Base-by-base conservation (phyloP, 37 sponge, comb jelly and placozoan species). In the Theonella swinhoei region DNA sequence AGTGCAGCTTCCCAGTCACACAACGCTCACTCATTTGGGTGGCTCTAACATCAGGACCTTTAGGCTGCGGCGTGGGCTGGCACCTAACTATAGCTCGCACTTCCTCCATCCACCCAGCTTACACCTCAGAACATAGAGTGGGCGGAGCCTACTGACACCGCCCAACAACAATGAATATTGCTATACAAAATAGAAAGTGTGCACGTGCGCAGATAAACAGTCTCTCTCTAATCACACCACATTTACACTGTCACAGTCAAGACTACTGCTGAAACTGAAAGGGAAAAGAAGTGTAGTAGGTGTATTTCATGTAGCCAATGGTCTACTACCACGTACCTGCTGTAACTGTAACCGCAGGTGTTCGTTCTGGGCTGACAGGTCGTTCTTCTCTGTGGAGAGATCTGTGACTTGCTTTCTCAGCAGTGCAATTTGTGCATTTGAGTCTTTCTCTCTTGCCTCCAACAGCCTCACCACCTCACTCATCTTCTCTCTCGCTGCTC, bases 11-110 rank as follows among this genome's bases (percentile, higher is more conserved):
- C 63, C 30, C 9, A 24, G 35, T 3, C 11, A 11, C 19, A 1
- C 22, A 0, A 0, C 1, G 7, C 35, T 32, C 62, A 71, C 72
- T 24, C 72, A 11, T 60, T 31, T 70, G 22, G 4, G 20, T 3
- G 42, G 85, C 77, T 36, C 85, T 85, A 24, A 70, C 60, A 41
- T 85, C 85, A 31, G 69, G 77, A 35, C 33, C 35, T 4, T 22
- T 47, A 4, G 85, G 85, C 31, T 54, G 4, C 31, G 85, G 22
- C 0, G 85, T 85, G 0, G 85, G 69, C 39, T 25, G 8, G 3
- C 60, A 47, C 37, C 36, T 43, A 28, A 77, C 26, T 31, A 85
- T 11, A 54, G 36, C 66, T 37, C 2, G 8, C 0, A 85, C 28
- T 37, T 85, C 85, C 70, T 85, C 85, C 85, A 85, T 85, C 1